These are phyloP conservation scores for Periparus ater DNA, from an alignment of 2,797 vertebrate genomes.

Conservation along the genomic window DNA sequence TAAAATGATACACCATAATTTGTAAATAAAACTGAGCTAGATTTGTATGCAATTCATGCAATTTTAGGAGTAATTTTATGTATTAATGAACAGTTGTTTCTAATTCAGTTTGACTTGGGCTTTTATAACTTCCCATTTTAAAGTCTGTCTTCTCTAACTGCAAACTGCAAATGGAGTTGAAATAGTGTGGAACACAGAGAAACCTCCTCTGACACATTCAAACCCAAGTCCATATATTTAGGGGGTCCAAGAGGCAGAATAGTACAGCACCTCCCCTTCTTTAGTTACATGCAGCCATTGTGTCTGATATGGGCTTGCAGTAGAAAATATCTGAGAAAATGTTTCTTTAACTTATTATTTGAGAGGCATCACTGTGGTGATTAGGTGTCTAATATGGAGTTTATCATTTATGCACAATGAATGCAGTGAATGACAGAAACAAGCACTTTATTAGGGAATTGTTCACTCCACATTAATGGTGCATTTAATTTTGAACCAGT, in stretches of 20 bases:
- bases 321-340: neutral
- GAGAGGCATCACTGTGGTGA: neutral
- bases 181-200: neutral
- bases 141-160: neutral
- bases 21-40: constrained; percentile 24
- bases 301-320: neutral
- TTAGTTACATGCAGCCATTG: neutral
- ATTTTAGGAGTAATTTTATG: neutral
- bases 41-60: constrained; percentile 6
- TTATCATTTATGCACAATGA: neutral
- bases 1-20: constrained; percentile 5
- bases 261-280: fast-evolving
- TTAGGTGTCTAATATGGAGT: neutral
- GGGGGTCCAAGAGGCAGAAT: neutral
- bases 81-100: constrained; percentile 4
- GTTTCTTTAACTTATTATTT: neutral
- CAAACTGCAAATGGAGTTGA: neutral
- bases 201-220: neutral
- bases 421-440: constrained; percentile 6
- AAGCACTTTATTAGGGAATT: neutral
- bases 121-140: constrained; percentile 13
- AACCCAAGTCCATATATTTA: neutral
- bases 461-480: constrained; percentile 30
- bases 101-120: neutral
- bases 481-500: constrained; percentile 43